Conservation (phyloP, 2,797 vertebrate species). For the Falco rusticolus region DNA sequence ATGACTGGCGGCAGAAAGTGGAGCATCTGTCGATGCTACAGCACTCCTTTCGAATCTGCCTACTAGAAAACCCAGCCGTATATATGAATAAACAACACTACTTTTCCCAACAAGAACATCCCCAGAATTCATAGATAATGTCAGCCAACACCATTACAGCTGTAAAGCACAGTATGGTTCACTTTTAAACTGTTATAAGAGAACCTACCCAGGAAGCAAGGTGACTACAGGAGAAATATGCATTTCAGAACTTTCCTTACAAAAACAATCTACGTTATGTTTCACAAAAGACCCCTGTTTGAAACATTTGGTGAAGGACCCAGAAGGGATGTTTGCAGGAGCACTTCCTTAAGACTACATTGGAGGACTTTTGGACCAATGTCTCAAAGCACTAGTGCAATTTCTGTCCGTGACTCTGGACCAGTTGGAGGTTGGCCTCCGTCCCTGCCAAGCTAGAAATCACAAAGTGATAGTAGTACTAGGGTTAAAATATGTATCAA, state of each 20-base stretch:
- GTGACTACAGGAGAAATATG: accelerated
- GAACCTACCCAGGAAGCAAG: neutral
- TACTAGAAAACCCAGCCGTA: neutral
- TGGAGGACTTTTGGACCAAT: neutral
- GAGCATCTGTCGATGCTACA: accelerated
- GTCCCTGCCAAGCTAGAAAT: neutral
- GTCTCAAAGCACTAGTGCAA: neutral
- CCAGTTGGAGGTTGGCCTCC: neutral
- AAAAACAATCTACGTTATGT: neutral
- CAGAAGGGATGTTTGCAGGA: neutral
- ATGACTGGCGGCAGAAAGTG: neutral
- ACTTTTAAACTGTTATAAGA: neutral
- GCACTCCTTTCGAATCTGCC: neutral
- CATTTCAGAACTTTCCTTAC: neutral
- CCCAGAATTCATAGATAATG: neutral
- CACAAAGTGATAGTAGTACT: neutral
- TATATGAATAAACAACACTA: neutral
- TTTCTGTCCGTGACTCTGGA: neutral
- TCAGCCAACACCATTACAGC: neutral
- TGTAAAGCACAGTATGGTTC: neutral
- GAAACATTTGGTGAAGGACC: neutral
- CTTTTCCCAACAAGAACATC: neutral
- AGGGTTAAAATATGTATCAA: neutral
- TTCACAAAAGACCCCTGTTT: neutral
- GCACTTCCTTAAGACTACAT: neutral